Percentiles rank a stretch among this genome's conserved stretches.
Conservation (phyloP, 2,797 vertebrate species). For the Lacerta viridis region DNA sequence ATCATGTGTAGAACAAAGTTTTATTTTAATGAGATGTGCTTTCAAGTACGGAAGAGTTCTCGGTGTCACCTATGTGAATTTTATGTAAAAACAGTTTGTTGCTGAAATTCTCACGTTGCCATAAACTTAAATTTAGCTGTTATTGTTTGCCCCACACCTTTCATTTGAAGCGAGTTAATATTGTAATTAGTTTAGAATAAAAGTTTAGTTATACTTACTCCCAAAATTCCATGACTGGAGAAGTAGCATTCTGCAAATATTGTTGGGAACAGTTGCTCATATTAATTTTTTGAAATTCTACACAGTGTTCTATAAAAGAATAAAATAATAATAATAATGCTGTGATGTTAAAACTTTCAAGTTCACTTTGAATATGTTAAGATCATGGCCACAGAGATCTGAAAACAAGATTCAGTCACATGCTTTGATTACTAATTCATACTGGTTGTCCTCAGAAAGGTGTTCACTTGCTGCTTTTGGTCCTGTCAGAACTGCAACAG, state of each 20-base stretch:
- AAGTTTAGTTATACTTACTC: constrained; percentile 90
- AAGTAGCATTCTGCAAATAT: constrained; percentile 90
- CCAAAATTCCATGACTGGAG: constrained; percentile 99
- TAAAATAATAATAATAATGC: constrained; percentile 27
- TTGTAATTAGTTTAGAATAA: constrained; percentile 1
- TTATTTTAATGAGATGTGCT: background rate
- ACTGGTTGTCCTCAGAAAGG: background rate
- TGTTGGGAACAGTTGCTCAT: constrained; percentile 90
- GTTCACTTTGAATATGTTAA: background rate
- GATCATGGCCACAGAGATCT: background rate
- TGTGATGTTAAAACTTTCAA: background rate
- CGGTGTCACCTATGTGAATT: background rate
- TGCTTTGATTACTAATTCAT: background rate
- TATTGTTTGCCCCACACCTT: constrained; percentile 9
- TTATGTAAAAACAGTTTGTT: constrained; percentile 31
- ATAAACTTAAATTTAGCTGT: background rate
- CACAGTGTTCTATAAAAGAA: constrained; percentile 89
- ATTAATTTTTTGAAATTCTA: constrained; percentile 95
- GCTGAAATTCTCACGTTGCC: background rate
- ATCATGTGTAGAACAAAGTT: background rate
- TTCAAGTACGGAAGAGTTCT: constrained; percentile 40
- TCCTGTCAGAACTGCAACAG: background rate
- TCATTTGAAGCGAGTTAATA: background rate
- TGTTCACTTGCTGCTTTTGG: background rate
- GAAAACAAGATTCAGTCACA: background rate